Base-by-base conservation (phyloP, 1,140 invertebrate species). In the Olivierus martensii region DNA sequence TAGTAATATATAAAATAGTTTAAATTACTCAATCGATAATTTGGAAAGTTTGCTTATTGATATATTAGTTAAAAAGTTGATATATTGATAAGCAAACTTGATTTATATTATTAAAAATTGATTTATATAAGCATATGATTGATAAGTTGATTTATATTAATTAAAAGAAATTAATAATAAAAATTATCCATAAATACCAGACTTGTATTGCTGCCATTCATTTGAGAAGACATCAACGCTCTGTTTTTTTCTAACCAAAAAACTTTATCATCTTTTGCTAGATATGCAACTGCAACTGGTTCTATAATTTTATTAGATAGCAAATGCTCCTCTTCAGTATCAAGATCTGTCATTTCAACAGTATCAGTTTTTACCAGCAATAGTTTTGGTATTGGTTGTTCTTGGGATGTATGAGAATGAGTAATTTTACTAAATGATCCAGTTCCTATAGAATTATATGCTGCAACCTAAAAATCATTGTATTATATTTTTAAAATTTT, bases 211-310 rank as follows among this genome's bases (percentile, higher is more conserved):
- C 57, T 47, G 0, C 72, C 74, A 53, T 73, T 73, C 7, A 79
- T 67, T 52, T 77, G 70, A 1, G 79, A 78, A 1, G 75, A 77
- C 21, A 86, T 78, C 37, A 90, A 66, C 64, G 87, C 81, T 50
- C 82, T 77, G 59, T 82, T 77, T 60, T 86, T 80, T 60, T 89
- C 84, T 5, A 90, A 77, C 86, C 87, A 92, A 58, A 82, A 87
- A 9, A 88, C 71, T 38, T 79, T 76, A 48, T 79, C 74, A 64
- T 90, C 86, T 46, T 75, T 56, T 7, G 64, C 63, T n/a, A 71
- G 60, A 53, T 66, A 73, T 9, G 65, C 63, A 17, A 69, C 49
- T 12, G 69, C 63, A 2, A 62, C 51, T 2, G 67, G 63, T 19
- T 65, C 58, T 2, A 60, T 53, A n/a, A 62, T 36, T 11, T 69